These are phyloP conservation scores for Tinea semifulvella DNA, from an alignment of 2,888 invertebrate species.

Conservation along the genomic window DNA sequence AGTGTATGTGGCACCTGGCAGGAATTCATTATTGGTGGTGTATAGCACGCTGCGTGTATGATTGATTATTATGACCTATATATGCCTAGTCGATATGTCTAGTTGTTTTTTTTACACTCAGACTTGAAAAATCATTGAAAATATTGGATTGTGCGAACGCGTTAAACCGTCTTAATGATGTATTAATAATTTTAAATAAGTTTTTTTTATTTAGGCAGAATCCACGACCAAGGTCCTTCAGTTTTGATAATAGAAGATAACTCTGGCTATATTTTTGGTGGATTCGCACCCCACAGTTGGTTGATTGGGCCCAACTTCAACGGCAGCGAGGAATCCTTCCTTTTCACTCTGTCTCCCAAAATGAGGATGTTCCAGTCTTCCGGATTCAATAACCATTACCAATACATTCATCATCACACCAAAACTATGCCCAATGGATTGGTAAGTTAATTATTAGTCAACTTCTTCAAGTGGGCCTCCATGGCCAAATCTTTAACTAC, in stretches of 20 bases:
- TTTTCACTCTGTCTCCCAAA: slow-evolving; percentile 84
- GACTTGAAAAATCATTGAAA: too few species aligned
- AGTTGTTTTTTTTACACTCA: too few species aligned
- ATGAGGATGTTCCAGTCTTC: slow-evolving; percentile 82
- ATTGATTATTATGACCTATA: too few species aligned
- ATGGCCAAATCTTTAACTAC: too few species aligned
- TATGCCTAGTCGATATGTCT: too few species aligned
- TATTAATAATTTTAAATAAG: too few species aligned
- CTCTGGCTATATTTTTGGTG: slow-evolving; percentile 87
- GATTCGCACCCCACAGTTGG: slow-evolving; percentile 86
- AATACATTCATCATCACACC: slow-evolving; percentile 91
- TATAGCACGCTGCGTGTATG: too few species aligned
- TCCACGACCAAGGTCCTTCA: slow-evolving; percentile 83
- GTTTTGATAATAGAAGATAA: slow-evolving; percentile 85
- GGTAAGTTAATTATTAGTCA: slow-evolving; percentile 48
- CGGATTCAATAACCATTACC: slow-evolving; percentile 88
- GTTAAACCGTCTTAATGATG: too few species aligned
- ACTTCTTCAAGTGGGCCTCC: too few species aligned
- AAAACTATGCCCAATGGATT: slow-evolving; percentile 95
- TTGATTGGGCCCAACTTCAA: slow-evolving; percentile 76
- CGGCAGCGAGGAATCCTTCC: slow-evolving; percentile 79
- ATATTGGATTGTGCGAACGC: too few species aligned
- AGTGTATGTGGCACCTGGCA: too few species aligned
- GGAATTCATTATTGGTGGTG: too few species aligned
- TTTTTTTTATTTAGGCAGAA: slow-evolving; percentile 73